phyloP scores from a whole-genome alignment of 2,797 vertebrate genomes.

The Manis javanica region DNA sequence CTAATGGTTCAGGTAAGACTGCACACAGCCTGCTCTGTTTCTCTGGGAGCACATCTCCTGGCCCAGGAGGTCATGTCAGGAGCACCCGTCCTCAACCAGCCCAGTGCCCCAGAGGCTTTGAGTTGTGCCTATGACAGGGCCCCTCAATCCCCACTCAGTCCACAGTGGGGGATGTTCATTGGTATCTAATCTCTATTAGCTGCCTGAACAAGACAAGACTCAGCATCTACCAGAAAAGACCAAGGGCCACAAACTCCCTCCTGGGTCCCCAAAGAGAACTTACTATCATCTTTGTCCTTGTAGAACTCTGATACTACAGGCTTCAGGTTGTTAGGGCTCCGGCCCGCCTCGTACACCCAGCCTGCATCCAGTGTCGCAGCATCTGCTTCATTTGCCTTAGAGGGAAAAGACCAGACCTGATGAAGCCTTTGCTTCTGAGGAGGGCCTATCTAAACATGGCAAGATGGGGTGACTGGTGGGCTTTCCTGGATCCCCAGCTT shows the following conservation, averaged over 20 bases:
- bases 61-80: neutral
- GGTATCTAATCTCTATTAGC: neutral
- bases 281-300: conserved; percentile 78
- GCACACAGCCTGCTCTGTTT: neutral
- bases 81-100: neutral
- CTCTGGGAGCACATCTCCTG: neutral
- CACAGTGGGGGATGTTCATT: neutral
- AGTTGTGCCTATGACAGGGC: neutral
- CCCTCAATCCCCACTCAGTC: neutral
- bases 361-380: conserved; percentile 92
- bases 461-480: rapidly evolving
- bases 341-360: conserved; percentile 90
- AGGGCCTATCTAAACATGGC: neutral
- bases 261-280: neutral
- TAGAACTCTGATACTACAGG: conserved; percentile 93
- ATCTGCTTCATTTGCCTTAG: conserved; percentile 90
- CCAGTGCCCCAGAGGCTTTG: neutral
- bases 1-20: neutral
- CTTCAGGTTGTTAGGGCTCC: conserved; percentile 88
- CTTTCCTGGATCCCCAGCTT: too few relatives aligned
- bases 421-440: neutral
- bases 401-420: neutral
- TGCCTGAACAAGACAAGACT: neutral
- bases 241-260: neutral
- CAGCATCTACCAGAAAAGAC: neutral